Conservation (phyloP, 2,797 vertebrate genomes). For the Pterois miles region DNA sequence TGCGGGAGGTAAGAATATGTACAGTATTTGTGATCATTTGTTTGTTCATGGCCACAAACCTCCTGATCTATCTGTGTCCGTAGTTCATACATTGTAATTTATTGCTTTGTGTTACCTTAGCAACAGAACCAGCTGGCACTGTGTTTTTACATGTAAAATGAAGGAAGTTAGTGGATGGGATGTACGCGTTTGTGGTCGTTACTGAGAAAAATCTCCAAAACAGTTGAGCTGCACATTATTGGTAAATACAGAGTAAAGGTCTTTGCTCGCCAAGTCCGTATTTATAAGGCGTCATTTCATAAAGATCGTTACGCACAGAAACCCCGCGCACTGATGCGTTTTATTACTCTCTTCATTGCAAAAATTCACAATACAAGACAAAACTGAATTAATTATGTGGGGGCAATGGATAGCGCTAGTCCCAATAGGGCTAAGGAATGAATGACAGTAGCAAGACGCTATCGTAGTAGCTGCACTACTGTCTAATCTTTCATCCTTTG, state of each 20-base stretch:
- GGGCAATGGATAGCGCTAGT: too few relatives aligned
- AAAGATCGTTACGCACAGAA: too few relatives aligned
- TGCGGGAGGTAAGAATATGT: slow-evolving; percentile 49
- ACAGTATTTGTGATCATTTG: slow-evolving; percentile 52
- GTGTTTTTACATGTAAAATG: slow-evolving; percentile 77
- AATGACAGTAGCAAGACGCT: too few relatives aligned
- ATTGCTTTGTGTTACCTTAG: slow-evolving; percentile 75
- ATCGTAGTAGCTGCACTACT: too few relatives aligned
- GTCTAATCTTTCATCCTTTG: too few relatives aligned
- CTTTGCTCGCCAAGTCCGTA: too few relatives aligned
- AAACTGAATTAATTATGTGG: too few relatives aligned
- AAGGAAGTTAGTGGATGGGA: slow-evolving; percentile 38
- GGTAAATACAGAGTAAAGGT: slow-evolving; percentile 3
- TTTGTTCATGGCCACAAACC: slow-evolving; percentile 31
- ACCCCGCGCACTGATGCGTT: too few relatives aligned
- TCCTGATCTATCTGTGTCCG: slow-evolving; percentile 28
- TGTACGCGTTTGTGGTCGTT: slow-evolving; percentile 16
- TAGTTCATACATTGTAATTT: slow-evolving; percentile 69
- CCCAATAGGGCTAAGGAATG: too few relatives aligned
- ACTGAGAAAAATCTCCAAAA: neutral
- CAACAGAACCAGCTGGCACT: slow-evolving; percentile 85
- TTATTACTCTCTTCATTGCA: too few relatives aligned
- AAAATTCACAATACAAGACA: too few relatives aligned
- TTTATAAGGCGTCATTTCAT: too few relatives aligned
- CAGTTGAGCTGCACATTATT: neutral